phyloP scores from a whole-genome alignment of 2,888 invertebrate genomes.

The Thumatha senex region DNA sequence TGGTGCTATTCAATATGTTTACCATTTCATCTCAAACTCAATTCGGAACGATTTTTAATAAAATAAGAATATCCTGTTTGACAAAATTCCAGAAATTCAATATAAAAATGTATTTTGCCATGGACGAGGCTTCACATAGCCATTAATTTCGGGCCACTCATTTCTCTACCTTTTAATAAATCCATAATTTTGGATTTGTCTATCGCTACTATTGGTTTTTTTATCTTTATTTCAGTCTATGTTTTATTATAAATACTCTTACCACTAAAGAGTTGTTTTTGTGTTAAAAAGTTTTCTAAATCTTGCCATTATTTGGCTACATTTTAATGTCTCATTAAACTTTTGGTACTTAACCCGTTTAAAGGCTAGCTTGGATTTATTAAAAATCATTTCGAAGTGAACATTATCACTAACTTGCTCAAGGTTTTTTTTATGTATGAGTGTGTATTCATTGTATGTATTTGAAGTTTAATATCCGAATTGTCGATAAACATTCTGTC shows the following conservation, averaged over 20 bases:
- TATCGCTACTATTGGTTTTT: too few relatives aligned
- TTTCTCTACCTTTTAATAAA: too few relatives aligned
- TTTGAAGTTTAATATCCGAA: slow-evolving; percentile 18
- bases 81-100: too few relatives aligned
- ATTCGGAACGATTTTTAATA: slow-evolving; percentile 23
- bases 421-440: slow-evolving; percentile 28
- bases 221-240: too few relatives aligned
- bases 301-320: background rate
- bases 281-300: background rate
- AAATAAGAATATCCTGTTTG: background rate
- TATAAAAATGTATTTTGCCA: too few relatives aligned
- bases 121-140: too few relatives aligned
- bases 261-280: too few relatives aligned
- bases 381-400: slow-evolving; percentile 26
- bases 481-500: slow-evolving; percentile 9
- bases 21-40: slow-evolving; percentile 21
- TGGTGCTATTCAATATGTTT: slow-evolving; percentile 27
- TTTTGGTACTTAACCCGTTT: background rate
- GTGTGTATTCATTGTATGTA: slow-evolving; percentile 20
- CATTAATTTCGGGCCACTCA: background rate
- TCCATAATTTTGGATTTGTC: too few relatives aligned
- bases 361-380: slow-evolving; percentile 5
- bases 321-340: background rate
- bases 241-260: too few relatives aligned
- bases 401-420: slow-evolving; percentile 33